These are phyloP conservation scores for Bufo bufo DNA, from an alignment of 2,113 vertebrate species.

Conservation along the genomic window DNA sequence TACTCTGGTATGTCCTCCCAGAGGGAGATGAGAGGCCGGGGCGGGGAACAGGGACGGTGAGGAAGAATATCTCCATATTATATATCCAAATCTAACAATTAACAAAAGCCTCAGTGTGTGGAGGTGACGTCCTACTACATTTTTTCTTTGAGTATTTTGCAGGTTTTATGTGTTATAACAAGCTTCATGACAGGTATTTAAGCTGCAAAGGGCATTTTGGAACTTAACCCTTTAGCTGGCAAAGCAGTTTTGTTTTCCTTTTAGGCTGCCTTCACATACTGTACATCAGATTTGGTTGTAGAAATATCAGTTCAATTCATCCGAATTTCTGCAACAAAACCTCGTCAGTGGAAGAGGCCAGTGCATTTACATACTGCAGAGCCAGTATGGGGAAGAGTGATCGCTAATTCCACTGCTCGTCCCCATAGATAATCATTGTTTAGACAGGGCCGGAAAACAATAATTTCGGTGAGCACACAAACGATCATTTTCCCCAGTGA, in stretches of 20 bases:
- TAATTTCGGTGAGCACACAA: too few relatives aligned
- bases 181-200: neutral
- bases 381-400: too few relatives aligned
- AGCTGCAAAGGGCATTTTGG: neutral
- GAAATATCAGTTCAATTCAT: too few relatives aligned
- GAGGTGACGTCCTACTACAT: neutral
- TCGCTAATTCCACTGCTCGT: too few relatives aligned
- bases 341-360: too few relatives aligned
- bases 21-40: neutral
- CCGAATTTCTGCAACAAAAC: too few relatives aligned
- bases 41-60: neutral
- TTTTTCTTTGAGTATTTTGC: neutral
- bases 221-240: neutral
- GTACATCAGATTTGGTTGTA: too few relatives aligned
- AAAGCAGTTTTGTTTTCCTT: neutral
- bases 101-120: slow-evolving; percentile 36
- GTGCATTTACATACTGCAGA: too few relatives aligned
- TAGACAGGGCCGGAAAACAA: too few relatives aligned
- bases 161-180: neutral
- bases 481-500: too few relatives aligned
- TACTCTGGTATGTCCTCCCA: slow-evolving; percentile 21
- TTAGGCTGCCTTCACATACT: too few relatives aligned
- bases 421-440: too few relatives aligned
- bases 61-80: neutral
- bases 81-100: neutral